Conservation (phyloP, 2,888 invertebrate genomes). For the Lasiommata megera region DNA sequence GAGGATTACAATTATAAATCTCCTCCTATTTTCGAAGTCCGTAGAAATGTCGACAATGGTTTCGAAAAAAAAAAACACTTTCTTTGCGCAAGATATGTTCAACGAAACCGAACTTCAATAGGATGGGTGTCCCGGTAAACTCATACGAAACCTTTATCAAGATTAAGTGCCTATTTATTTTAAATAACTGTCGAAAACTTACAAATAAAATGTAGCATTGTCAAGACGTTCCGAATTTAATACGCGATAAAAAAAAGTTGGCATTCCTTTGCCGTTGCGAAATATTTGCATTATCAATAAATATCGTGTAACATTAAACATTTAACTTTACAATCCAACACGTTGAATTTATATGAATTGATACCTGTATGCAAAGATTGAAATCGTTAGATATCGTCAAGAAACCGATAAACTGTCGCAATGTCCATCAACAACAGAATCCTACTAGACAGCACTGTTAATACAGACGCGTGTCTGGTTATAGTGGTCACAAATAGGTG, state of each 20-base stretch:
- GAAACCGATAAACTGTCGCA: too few relatives aligned
- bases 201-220: conserved; percentile 23
- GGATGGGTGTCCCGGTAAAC: conserved; percentile 2
- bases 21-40: neutral
- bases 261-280: conserved; percentile 19
- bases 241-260: conserved; percentile 26
- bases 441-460: too few relatives aligned
- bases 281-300: conserved; percentile 25
- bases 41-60: neutral
- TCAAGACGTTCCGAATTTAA: conserved; percentile 24
- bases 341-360: conserved; percentile 48
- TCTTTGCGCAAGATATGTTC: neutral
- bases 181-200: conserved; percentile 25
- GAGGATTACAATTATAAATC: neutral
- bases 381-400: too few relatives aligned
- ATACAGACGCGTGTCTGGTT: too few relatives aligned
- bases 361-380: conserved; percentile 60
- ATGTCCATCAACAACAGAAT: too few relatives aligned
- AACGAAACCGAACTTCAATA: neutral
- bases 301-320: conserved; percentile 21
- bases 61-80: neutral
- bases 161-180: conserved; percentile 26
- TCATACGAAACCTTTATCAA: conserved; percentile 20
- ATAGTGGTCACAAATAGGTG: too few relatives aligned
- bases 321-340: conserved; percentile 22